Evolutionary conservation across 2,888 invertebrate species (phyloP).

Genomic region (Mythimna impura): DNA sequence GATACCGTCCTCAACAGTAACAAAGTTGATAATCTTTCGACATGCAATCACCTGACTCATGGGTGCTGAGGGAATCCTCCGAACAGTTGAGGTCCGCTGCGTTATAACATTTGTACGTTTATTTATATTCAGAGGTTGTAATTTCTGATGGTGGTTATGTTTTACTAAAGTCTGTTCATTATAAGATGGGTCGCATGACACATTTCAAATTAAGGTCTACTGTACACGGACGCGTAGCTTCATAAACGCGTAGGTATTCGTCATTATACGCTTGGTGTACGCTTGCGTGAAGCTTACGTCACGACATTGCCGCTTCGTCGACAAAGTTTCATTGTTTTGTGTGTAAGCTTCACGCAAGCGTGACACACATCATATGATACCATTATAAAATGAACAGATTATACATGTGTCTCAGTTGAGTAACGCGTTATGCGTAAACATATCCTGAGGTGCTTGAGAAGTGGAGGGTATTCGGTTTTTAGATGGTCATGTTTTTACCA

Average conservation of each 20-base stretch:
- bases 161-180: not conserved
- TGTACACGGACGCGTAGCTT: too few relatives aligned
- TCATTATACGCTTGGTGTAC: too few relatives aligned
- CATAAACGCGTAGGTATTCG: too few relatives aligned
- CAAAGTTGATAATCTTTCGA: slow-evolving; percentile 70
- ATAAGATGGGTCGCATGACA: not conserved
- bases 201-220: not conserved
- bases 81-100: slow-evolving; percentile 95
- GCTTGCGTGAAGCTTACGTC: too few relatives aligned
- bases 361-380: not conserved
- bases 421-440: not conserved
- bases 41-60: slow-evolving; percentile 94
- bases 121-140: slow-evolving; percentile 49
- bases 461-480: too few relatives aligned
- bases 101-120: slow-evolving; percentile 73
- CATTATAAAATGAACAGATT: not conserved
- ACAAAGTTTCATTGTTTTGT: too few relatives aligned
- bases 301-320: too few relatives aligned
- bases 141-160: slow-evolving; percentile 16
- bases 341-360: too few relatives aligned
- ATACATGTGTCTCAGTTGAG: not conserved
- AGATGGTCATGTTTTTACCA: too few relatives aligned
- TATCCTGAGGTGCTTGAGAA: too few relatives aligned
- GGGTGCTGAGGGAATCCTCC: slow-evolving; percentile 94
- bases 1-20: slow-evolving; percentile 65